Percentiles rank a stretch among this genome's conserved stretches.
phyloP scores from a whole-genome alignment of 2,888 invertebrate genomes.

The Chloroclysta siterata region DNA sequence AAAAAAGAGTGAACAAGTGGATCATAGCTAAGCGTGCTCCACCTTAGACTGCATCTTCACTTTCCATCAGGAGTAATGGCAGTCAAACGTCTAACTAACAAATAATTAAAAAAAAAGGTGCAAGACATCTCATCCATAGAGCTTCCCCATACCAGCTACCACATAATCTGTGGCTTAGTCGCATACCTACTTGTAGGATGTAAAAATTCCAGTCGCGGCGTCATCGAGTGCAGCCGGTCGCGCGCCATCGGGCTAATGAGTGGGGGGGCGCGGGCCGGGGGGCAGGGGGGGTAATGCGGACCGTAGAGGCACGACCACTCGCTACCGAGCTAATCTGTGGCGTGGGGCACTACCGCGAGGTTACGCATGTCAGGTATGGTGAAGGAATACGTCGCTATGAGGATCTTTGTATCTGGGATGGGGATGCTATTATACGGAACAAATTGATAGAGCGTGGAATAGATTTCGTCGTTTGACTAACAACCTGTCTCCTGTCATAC shows the following conservation, averaged over 20 bases:
- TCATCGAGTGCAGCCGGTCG: slow-evolving; percentile 67
- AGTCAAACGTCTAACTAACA: neutral
- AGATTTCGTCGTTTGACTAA: slow-evolving; percentile 15
- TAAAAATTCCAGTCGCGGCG: slow-evolving; percentile 74
- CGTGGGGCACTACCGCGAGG: slow-evolving; percentile 25
- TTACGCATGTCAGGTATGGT: too few species aligned
- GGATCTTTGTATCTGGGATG: too few species aligned
- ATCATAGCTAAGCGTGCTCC: too few species aligned
- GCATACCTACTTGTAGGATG: slow-evolving; percentile 28
- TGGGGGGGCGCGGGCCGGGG: slow-evolving; percentile 41
- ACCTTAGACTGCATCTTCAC: too few species aligned
- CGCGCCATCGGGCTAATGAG: slow-evolving; percentile 60
- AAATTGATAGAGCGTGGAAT: neutral
- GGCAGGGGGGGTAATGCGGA: slow-evolving; percentile 33
- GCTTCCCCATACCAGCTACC: neutral
- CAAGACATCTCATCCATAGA: neutral
- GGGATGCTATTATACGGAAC: neutral
- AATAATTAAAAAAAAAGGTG: too few species aligned
- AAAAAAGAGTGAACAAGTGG: too few species aligned
- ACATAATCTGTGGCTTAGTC: slow-evolving; percentile 9
- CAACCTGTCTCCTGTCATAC: too few species aligned
- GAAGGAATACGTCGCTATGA: too few species aligned
- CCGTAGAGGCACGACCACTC: slow-evolving; percentile 15
- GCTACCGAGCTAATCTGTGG: slow-evolving; percentile 22
- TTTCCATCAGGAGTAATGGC: neutral